Base-by-base conservation (phyloP, 2,113 vertebrate species). In the Alethe diademata region DNA sequence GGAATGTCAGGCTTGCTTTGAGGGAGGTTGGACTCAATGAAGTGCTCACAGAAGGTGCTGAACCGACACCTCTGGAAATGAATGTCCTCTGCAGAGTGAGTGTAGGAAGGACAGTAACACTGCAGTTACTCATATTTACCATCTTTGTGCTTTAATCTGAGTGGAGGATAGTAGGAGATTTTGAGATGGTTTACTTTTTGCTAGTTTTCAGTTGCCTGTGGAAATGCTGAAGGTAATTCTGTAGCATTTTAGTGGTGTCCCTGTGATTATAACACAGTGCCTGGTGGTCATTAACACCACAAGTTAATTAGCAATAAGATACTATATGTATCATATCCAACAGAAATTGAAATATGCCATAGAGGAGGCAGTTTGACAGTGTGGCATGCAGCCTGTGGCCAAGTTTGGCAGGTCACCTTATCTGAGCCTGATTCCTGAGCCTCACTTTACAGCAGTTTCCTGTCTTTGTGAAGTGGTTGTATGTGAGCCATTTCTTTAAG, bases 291-390 rank as follows among this genome's bases (percentile, higher is more conserved):
- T 26, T 70, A 75, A 43, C 43, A 28, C 29, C 0, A 0, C 2
- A 13, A 20, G 57, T 48, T 48, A 62, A 70, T 70, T 69, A 69
- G 22, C 29, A 61, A 38, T 45, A 61, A 62, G 57, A 19, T 58
- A 31, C 1, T 35, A 4, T 28, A 5, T 12, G 10, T 57, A 8
- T 70, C 43, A 8, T 40, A 36, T 20, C 47, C 38, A 47, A 5
- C 5, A 56, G 74, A 36, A 88, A 61, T 11, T 22, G 38, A 62
- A 78, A n/a, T 0, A 0, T 36, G 19, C 4, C 0, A 1, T 25
- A 66, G 42, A 25, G 40, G 48, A 35, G 25, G 43, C 2, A 2
- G 11, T 53, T 45, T 40, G 36, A 47, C 50, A 0, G 0, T 22
- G 24, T 70, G 3, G 0, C 25, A 2, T 2, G 1, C 19, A 61